Percentiles rank a stretch among this genome's conserved stretches.
Conservation (phyloP, 2,113 vertebrate species). For the Engystomops pustulosus region DNA sequence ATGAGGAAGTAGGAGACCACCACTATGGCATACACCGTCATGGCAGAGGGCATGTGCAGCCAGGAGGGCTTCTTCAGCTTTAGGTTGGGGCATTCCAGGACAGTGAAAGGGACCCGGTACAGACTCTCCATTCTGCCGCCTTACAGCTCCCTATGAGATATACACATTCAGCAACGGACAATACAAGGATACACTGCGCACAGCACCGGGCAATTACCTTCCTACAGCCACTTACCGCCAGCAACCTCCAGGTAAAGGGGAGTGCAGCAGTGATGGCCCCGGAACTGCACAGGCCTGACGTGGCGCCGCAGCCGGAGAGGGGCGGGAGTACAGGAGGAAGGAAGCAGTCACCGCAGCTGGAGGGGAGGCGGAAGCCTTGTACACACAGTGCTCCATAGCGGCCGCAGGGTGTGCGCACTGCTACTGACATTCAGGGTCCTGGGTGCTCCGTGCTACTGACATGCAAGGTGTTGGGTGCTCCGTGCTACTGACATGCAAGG, state of each 20-base stretch:
- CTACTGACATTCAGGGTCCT: too few species aligned
- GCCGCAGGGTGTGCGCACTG: too few species aligned
- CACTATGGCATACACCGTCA: slow-evolving; percentile 96
- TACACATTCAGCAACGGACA: not conserved
- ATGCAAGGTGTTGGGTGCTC: too few species aligned
- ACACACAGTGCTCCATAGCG: too few species aligned
- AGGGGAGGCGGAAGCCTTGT: not conserved
- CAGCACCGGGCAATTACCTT: too few species aligned
- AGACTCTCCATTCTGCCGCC: slow-evolving; percentile 85
- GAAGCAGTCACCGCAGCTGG: not conserved
- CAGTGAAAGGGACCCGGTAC: slow-evolving; percentile 85
- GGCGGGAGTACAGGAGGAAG: accelerated
- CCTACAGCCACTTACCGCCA: not conserved
- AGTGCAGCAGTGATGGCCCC: slow-evolving; percentile 21
- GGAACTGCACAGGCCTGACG: slow-evolving; percentile 67
- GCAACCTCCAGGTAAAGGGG: not conserved
- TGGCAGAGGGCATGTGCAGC: slow-evolving; percentile 97
- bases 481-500: too few species aligned
- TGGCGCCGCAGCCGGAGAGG: slow-evolving; percentile 58
- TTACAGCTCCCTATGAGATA: not conserved
- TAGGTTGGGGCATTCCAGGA: slow-evolving; percentile 94
- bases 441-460: too few species aligned
- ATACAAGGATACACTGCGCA: not conserved
- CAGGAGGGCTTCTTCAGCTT: slow-evolving; percentile 96
- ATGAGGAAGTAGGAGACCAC: slow-evolving; percentile 99